phyloP scores from a whole-genome alignment of 2,888 invertebrate genomes.

The Orthonevra nobilis region DNA sequence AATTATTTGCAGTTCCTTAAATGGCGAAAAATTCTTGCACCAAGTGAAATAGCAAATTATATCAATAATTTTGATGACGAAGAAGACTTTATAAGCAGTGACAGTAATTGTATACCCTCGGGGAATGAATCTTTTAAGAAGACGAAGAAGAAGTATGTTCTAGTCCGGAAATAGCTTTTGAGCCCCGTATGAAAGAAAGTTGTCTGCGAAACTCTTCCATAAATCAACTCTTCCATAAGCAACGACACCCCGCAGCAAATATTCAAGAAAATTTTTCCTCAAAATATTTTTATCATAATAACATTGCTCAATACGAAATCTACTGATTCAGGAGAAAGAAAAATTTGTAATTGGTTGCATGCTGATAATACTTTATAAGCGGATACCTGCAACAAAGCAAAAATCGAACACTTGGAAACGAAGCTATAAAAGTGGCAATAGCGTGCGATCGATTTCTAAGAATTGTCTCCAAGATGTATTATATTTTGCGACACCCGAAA shows the following conservation, averaged over 20 bases:
- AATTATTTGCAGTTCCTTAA: neutral
- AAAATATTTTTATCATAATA: neutral
- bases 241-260: too few species aligned
- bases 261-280: too few species aligned
- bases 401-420: neutral
- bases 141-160: too few species aligned
- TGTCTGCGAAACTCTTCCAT: too few species aligned
- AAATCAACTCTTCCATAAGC: too few species aligned
- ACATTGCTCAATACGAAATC: neutral
- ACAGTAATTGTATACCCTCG: too few species aligned
- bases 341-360: slow-evolving; percentile 1
- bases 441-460: neutral
- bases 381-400: neutral
- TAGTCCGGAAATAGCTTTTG: too few species aligned
- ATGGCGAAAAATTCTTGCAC: neutral
- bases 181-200: too few species aligned
- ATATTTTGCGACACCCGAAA: neutral
- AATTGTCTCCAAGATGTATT: neutral
- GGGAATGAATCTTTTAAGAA: too few species aligned
- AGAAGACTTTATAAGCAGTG: too few species aligned
- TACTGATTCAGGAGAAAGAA: slow-evolving; percentile 2
- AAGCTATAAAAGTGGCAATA: neutral
- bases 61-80: too few species aligned
- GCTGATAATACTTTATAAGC: neutral
- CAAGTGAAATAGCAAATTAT: neutral